Evolutionary conservation across 2,888 invertebrate genomes (phyloP).

Genomic region (Apotomis capreana): DNA sequence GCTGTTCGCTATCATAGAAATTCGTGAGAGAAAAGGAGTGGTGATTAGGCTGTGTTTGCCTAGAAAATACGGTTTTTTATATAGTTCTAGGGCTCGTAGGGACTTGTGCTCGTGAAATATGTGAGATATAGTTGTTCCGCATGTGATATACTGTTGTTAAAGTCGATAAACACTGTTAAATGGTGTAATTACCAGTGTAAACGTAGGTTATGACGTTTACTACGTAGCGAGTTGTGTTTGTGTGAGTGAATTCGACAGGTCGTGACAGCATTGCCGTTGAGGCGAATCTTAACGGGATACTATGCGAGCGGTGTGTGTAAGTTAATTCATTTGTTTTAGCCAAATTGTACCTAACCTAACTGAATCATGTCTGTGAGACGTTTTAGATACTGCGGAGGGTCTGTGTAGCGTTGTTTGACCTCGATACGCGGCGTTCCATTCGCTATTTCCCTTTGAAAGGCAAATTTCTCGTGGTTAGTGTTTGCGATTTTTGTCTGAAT

Average conservation of each 20-base stretch:
- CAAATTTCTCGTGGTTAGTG: slow-evolving; percentile 55
- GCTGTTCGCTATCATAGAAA: slow-evolving; percentile 83
- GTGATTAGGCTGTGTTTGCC: slow-evolving; percentile 79
- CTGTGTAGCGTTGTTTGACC: slow-evolving; percentile 63
- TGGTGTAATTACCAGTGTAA: slow-evolving; percentile 76
- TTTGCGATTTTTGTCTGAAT: slow-evolving; percentile 53
- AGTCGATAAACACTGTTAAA: slow-evolving; percentile 65
- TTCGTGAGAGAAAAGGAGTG: slow-evolving; percentile 83
- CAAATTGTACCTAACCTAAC: slow-evolving; percentile 60
- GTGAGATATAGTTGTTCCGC: slow-evolving; percentile 62
- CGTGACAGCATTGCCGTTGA: slow-evolving; percentile 77
- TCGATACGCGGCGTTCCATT: slow-evolving; percentile 58
- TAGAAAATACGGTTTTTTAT: slow-evolving; percentile 76
- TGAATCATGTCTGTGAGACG: slow-evolving; percentile 58
- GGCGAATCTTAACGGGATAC: slow-evolving; percentile 81
- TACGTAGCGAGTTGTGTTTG: slow-evolving; percentile 70
- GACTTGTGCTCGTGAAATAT: slow-evolving; percentile 63
- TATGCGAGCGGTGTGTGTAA: slow-evolving; percentile 66
- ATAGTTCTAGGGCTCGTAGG: slow-evolving; percentile 68
- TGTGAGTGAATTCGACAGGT: slow-evolving; percentile 63
- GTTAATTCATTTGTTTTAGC: slow-evolving; percentile 44
- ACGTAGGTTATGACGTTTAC: slow-evolving; percentile 81
- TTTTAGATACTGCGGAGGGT: slow-evolving; percentile 48
- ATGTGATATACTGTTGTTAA: slow-evolving; percentile 69
- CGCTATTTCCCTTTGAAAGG: slow-evolving; percentile 65